A percentile compares a stretch with the other conserved stretches of the same genome.
Conservation (phyloP, 2,797 vertebrate genomes). For the Enteromius viviparus region DNA sequence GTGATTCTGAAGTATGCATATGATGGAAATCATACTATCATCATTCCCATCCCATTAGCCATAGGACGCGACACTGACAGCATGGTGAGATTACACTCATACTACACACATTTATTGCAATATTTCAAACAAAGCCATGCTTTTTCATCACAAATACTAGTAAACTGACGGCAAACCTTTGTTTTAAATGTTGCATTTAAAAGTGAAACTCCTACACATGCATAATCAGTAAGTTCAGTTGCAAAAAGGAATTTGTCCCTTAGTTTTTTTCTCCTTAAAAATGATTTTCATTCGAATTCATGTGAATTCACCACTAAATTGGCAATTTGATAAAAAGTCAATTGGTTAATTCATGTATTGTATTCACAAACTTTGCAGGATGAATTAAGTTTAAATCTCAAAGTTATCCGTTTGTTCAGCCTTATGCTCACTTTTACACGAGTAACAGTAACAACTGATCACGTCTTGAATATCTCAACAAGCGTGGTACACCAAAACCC, state of each 20-base stretch:
- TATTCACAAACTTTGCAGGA: neutral
- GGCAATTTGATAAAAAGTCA: too few relatives aligned
- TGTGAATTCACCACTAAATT: neutral
- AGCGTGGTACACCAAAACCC: conserved; percentile 44
- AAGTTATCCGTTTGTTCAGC: neutral
- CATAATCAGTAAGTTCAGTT: neutral
- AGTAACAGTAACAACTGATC: conserved; percentile 7
- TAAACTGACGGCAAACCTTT: neutral
- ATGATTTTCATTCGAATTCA: neutral
- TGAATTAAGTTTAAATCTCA: neutral
- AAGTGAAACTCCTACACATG: neutral
- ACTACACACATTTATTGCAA: neutral
- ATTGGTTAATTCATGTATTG: neutral
- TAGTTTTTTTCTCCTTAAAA: neutral
- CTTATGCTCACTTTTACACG: neutral
- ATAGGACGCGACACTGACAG: neutral
- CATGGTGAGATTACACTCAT: neutral
- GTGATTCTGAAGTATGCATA: neutral
- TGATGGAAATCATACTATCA: neutral
- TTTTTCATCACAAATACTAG: neutral
- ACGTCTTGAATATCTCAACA: conserved; percentile 33
- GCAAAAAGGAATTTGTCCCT: neutral
- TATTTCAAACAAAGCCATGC: neutral
- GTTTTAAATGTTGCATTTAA: too few relatives aligned
- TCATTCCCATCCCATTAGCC: neutral